Conservation (phyloP, 2,888 invertebrate species). For the Perizoma affinitatum region DNA sequence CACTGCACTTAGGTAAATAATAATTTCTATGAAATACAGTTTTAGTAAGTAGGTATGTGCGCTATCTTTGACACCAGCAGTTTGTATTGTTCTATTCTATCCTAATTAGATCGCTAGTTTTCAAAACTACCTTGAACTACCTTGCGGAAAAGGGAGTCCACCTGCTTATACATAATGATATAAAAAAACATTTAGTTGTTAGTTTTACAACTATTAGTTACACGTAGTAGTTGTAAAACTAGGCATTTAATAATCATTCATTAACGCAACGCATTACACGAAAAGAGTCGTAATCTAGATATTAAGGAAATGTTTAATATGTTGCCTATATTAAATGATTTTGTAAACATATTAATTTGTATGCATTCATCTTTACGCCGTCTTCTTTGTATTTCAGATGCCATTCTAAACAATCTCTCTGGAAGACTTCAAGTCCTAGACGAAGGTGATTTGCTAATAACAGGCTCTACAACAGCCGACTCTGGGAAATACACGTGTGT, state of each 20-base stretch:
- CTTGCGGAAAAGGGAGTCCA: too few relatives aligned
- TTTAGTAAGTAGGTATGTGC: not conserved
- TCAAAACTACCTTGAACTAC: constrained; percentile 7
- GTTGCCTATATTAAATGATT: not conserved
- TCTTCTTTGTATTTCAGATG: constrained; percentile 57
- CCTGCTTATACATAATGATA: not conserved
- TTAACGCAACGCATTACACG: constrained; percentile 12
- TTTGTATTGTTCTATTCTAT: constrained; percentile 7
- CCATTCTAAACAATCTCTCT: constrained; percentile 77
- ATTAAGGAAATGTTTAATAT: too few relatives aligned
- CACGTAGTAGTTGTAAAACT: constrained; percentile 2
- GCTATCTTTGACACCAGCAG: constrained; percentile 1
- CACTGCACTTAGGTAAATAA: too few relatives aligned
- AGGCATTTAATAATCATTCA: constrained; percentile 1
- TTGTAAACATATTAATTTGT: not conserved
- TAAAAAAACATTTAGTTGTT: constrained; percentile 3
- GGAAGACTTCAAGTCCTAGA: constrained; percentile 94
- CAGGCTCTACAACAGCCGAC: constrained; percentile 92
- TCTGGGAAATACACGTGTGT: constrained; percentile 95
- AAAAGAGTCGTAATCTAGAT: not conserved
- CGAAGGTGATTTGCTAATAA: constrained; percentile 94
- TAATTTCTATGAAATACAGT: not conserved
- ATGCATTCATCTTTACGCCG: not conserved
- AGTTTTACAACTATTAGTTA: not conserved
- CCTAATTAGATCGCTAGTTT: constrained; percentile 17